Conservation (phyloP, 2,888 invertebrate species). For the Griposia aprilina region DNA sequence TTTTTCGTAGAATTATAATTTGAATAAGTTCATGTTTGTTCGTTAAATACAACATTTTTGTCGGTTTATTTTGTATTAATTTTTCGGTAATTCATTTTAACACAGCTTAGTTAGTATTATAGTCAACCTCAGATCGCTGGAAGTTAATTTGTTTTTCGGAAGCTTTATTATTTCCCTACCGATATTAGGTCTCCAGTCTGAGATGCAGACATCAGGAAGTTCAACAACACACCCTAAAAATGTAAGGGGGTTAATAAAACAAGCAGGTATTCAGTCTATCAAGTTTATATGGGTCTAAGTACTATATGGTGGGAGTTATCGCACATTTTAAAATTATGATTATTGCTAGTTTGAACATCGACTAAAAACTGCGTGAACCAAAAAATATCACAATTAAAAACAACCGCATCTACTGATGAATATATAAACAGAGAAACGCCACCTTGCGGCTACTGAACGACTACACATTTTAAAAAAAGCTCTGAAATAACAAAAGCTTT, state of each 20-base stretch:
- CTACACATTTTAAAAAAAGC: neutral
- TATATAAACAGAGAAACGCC: neutral
- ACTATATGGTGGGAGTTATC: slow-evolving; percentile 46
- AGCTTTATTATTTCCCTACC: too few relatives aligned
- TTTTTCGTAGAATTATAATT: too few relatives aligned
- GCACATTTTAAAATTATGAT: slow-evolving; percentile 40
- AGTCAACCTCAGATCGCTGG: too few relatives aligned
- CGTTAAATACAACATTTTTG: too few relatives aligned
- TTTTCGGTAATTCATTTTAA: too few relatives aligned
- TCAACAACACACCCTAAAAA: neutral
- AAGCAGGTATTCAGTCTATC: slow-evolving; percentile 61
- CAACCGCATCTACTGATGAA: slow-evolving; percentile 23
- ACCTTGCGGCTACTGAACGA: slow-evolving; percentile 19
- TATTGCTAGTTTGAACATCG: slow-evolving; percentile 57
- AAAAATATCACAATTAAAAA: slow-evolving; percentile 28
- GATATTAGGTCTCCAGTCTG: neutral
- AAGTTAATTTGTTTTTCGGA: too few relatives aligned
- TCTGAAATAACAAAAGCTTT: slow-evolving; percentile 10
- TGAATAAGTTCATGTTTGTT: too few relatives aligned
- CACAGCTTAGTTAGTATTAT: too few relatives aligned
- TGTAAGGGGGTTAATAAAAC: slow-evolving; percentile 27
- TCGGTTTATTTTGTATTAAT: too few relatives aligned
- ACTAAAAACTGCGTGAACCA: slow-evolving; percentile 12
- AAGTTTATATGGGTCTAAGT: slow-evolving; percentile 56
- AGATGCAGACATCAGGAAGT: too few relatives aligned